Evolutionary conservation across 1,140 invertebrate species (phyloP), one percentile per base, ranked within the genome.

Genomic region (Plodia interpunctella): DNA sequence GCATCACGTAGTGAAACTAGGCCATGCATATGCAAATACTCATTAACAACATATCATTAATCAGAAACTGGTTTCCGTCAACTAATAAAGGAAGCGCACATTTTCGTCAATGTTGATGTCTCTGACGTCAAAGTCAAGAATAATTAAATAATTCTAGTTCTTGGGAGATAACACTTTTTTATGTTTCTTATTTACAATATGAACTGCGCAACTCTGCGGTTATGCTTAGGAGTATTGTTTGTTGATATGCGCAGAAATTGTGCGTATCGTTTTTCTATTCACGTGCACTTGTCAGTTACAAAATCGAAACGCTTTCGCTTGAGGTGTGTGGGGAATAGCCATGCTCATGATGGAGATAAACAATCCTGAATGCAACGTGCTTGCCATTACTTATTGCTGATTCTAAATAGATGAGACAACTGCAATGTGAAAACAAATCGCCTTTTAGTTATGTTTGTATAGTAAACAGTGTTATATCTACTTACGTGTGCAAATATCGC

Each of bases 261-360:
- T 6, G 38, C 9, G n/a, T 35, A 52, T 32, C 18, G 49, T 52
- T 59, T 59, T 59, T 59, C 57, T 59, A 25, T 59, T 59, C 57
- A 59, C 57, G 49, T 59, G 57, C 57, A 35, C 25, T 13, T 53
- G 57, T 38, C 20, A 52, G 55, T 57, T 57, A 30, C 21, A 21
- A 51, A 53, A 59, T 51, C 50, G 57, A 35, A 59, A 52, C 30
- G 57, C 57, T 59, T 59, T 59, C 57, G 57, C 57, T 59, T 59
- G 21, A 53, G 51, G 50, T 59, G 30, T 50, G 56, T 57, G 49
- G 19, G 32, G 35, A 44, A 53, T 53, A 53, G 51, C 13, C 21
- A n/a, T 25, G 8, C 13, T n/a, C 38, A 53, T 21, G 51, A 25
- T 25, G 51, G 51, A 53, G 51, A 53, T 53, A 21, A 25, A 53